These are phyloP conservation scores for Sylvietta virens DNA, from an alignment of 2,113 vertebrate genomes.

Conservation along the genomic window DNA sequence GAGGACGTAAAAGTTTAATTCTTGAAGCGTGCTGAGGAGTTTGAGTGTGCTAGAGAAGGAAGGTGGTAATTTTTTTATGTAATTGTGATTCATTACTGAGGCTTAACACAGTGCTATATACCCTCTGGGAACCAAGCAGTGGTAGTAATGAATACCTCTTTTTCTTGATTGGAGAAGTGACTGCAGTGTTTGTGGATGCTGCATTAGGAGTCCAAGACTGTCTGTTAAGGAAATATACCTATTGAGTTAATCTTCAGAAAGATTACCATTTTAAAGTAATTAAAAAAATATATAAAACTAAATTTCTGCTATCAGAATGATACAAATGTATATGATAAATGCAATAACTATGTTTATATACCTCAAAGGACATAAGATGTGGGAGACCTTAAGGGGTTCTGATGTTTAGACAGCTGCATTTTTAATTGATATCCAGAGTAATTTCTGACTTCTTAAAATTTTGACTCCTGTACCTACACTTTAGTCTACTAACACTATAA, in stretches of 20 bases:
- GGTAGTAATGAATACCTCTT: conserved; percentile 60
- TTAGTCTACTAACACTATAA: background rate
- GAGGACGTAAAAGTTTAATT: background rate
- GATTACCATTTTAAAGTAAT: background rate
- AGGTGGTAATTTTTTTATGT: background rate
- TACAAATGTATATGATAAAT: background rate
- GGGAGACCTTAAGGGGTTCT: background rate
- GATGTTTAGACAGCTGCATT: background rate
- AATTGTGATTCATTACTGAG: background rate
- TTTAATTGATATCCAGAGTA: background rate
- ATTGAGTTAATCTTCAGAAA: background rate
- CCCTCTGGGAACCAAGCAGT: background rate
- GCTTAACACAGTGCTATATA: background rate
- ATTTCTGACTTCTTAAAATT: background rate
- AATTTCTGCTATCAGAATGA: background rate
- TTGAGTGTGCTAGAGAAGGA: background rate
- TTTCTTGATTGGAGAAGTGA: conserved; percentile 64
- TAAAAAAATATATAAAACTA: background rate
- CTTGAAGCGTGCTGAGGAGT: background rate
- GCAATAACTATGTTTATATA: background rate
- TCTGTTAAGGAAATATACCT: conserved; percentile 25
- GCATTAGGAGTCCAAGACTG: background rate
- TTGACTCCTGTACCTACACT: background rate
- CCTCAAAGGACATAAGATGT: background rate
- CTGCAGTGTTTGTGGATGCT: background rate